Evolutionary conservation across 2,888 invertebrate species (phyloP), one percentile per base, ranked within the genome.

Genomic region (Pheosia tremula): DNA sequence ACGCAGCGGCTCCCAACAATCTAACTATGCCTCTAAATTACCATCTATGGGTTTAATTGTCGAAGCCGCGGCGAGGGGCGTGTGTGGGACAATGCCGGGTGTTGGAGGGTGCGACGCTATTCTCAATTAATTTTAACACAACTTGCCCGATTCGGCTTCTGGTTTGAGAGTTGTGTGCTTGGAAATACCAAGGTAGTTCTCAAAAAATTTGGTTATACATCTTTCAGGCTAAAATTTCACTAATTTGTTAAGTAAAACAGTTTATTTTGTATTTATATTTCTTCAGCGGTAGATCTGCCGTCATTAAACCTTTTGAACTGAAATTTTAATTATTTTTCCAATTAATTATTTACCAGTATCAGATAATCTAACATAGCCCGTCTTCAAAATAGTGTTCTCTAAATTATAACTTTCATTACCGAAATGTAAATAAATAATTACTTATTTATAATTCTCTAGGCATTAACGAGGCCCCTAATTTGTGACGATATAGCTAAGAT

Each of bases 61-160:
- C 53, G 38, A 13, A 54, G 49, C 11, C 50, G 39, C 39, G 52
- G 53, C 39, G 53, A 13, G 54, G n/a, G 52, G 13, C 50, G 60
- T 68, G 64, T 69, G 75, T 63, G 59, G 61, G 62, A 71, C 74
- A 69, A 69, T 62, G 61, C 55, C 36, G 61, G 47, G 60, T 66
- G 66, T 61, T 66, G 66, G 57, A 67, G 69, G 62, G 61, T 64
- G 64, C 62, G 63, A 57, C 56, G 69, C 65, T 62, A 59, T 69
- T 72, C 71, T 69, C 73, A 78, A 77, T 77, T 78, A 77, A 77
- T 73, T 78, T 66, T 56, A 69, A 67, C 72, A 73, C 71, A 72
- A 75, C 56, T 74, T 68, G 59, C 59, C 13, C 47, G 71, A 49
- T 74, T 77, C 68, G 69, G 74, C 13, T 68, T 70, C 62, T 60